Conservation (phyloP, 1,140 invertebrate species). For the Dendroctonus valens region DNA sequence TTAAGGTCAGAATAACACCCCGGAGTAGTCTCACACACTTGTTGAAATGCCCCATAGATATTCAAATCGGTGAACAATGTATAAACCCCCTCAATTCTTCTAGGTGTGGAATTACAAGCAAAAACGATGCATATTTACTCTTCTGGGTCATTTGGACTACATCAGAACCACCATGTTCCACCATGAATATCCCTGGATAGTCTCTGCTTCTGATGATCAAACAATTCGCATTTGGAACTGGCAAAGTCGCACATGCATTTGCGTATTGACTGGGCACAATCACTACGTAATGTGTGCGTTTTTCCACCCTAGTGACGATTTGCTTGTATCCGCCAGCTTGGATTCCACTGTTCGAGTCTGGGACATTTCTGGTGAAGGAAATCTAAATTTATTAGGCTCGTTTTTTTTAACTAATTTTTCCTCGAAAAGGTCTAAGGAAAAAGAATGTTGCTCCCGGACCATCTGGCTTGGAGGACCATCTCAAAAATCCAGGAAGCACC, state of each 20-base stretch:
- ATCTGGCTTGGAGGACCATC: slow-evolving; percentile 83
- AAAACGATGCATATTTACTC: slow-evolving; percentile 93
- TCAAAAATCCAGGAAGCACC: slow-evolving; percentile 83
- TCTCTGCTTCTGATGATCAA: slow-evolving; percentile 97
- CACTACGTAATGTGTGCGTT: slow-evolving; percentile 99
- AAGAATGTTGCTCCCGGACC: slow-evolving; percentile 97
- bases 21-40: no score
- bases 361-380: slow-evolving; percentile 84
- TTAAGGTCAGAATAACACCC: slow-evolving; percentile 68
- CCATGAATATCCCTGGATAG: slow-evolving; percentile 99
- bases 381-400: neutral
- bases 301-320: slow-evolving; percentile 96
- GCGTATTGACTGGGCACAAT: slow-evolving; percentile 95
- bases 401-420: neutral
- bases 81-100: neutral
- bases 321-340: slow-evolving; percentile 95
- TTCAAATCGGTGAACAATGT: no score
- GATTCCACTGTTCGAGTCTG: slow-evolving; percentile 98
- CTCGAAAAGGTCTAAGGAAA: slow-evolving; percentile 74
- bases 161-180: slow-evolving; percentile 97
- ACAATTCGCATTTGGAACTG: slow-evolving; percentile 99
- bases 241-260: slow-evolving; percentile 98
- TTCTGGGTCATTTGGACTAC: slow-evolving; percentile 98
- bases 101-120: slow-evolving; percentile 96
- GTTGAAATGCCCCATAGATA: no score